Evolutionary conservation across 1,140 invertebrate species (phyloP), one percentile per base, ranked within the genome.

Genomic region (Drosophila tropicalis): DNA sequence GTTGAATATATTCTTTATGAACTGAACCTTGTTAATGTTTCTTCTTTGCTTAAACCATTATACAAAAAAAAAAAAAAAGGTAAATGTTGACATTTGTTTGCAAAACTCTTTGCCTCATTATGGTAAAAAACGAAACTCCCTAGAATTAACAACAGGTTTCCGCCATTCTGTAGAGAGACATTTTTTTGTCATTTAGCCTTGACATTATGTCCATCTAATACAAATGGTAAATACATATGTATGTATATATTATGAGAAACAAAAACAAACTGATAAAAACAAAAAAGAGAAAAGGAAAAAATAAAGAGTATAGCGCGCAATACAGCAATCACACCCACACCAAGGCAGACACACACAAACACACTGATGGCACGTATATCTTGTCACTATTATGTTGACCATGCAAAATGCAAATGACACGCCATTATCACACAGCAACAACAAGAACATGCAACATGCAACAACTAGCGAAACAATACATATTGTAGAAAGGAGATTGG

Each of bases 381-480:
- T 61, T 71, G 67, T 65, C 70, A 62, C 40, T 73, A 67, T 74
- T 78, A 65, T 67, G 77, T 67, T 75, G 58, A 56, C 69, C 74
- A 71, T 74, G 62, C 62, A 73, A 83, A 87, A 86, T 86, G 83
- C 84, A 86, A 87, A 86, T 86, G 83, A 83, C 83, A 82, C 67
- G 61, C 82, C 79, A 86, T 86, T 87, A 87, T 77, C 63, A 19
- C 9, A 19, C 73, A 41, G 55, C 22, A 63, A 54, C 51, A 70
- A 54, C 34, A 74, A 40, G 51, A 64, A 51, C 56, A 74, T 51
- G 25, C 61, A 64, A 51, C 56, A 74, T 51, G 25, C 12, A 68
- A 58, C 57, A 68, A 58, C 76, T 57, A 60, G 25, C 40, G 36
- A 55, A 40, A 68, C 51, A 61, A 51, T 64, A 15, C 29, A 73